Base-by-base conservation (phyloP, 2,113 vertebrate genomes). In the Archocentrus centrarchus region DNA sequence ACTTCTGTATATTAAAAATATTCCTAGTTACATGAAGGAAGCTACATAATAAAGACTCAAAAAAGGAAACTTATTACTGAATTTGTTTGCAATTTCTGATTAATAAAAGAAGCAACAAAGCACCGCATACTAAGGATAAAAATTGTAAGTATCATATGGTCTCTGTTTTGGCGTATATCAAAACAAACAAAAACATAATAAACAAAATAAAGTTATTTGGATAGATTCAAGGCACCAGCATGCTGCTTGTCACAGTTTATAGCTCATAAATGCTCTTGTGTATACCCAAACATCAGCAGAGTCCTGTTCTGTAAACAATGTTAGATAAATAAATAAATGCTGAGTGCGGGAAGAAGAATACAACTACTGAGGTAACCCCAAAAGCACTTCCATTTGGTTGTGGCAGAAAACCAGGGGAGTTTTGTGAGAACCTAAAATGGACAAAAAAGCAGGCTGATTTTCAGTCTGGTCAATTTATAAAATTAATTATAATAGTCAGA, bases 241-340 rank as follows among this genome's bases (percentile, higher is more conserved):
- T 70, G 7, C 50, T 68, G n/a, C 62, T 75, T 55, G 11, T 4
- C 14, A 44, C n/a, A 20, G 58, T 90, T 86, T 82, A 79, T 8
- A 1, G n/a, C 30, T 62, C 1, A 24, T n/a, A 79, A 68, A 81
- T 47, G 0, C 2, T 27, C 44, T 24, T 66, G 24, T 60, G 37
- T 60, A 18, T 15, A 79, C 57, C 70, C 39, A 86, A 81, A 82
- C 59, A 55, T 86, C 70, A 64, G 44, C 14, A 20, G n/a, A 61
- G 53, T 83, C 47, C 59, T 13, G 27, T 84, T 17, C 59, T 77
- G 57, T 88, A 91, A 89, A 91, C 90, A 83, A 15, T 0, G 59
- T 57, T 47, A 76, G 20, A 87, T 93, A 88, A 92, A 94, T 93
- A 88, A 92, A 94, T 92, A 89, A 85, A 84, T 79, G 1, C 22